Percentiles rank a stretch among this genome's conserved stretches.
phyloP scores from a whole-genome alignment of 2,797 vertebrate species.

The Oryzias sinensis region DNA sequence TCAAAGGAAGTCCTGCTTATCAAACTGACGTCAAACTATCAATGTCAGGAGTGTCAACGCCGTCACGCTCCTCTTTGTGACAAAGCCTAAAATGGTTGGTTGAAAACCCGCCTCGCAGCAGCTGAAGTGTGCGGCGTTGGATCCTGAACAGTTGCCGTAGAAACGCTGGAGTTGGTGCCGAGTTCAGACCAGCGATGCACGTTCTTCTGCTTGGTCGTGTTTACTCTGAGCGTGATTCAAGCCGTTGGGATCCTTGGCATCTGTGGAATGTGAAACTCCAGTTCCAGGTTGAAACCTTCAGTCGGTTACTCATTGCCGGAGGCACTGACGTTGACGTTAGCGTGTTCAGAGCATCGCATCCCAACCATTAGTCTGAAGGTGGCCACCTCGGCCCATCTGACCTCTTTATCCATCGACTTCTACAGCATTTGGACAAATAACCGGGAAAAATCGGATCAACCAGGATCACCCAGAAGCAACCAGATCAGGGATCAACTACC shows the following conservation, averaged over 20 bases:
- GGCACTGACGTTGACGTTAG: slow-evolving; percentile 9
- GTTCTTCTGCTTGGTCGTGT: slow-evolving; percentile 2
- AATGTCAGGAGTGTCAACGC: no score
- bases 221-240: slow-evolving; percentile 14
- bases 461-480: neutral
- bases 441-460: slow-evolving; percentile 4
- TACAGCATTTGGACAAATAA: slow-evolving; percentile 5
- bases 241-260: slow-evolving; percentile 15
- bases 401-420: slow-evolving; percentile 23
- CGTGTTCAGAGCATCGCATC: slow-evolving; percentile 22
- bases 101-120: no score
- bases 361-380: slow-evolving; percentile 41
- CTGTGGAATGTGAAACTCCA: slow-evolving; percentile 18
- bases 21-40: no score
- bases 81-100: no score
- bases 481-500: neutral
- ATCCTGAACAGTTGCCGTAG: no score
- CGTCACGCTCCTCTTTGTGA: no score
- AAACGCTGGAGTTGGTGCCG: no score
- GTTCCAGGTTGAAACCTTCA: slow-evolving; percentile 9
- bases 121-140: no score
- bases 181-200: no score
- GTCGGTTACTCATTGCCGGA: slow-evolving; percentile 23
- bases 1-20: no score
- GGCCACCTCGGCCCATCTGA: slow-evolving; percentile 31